Percentiles rank a stretch among this genome's conserved stretches.
These are phyloP conservation scores for Cosmia trapezina DNA, from an alignment of 2,888 invertebrate species.

Conservation along the genomic window DNA sequence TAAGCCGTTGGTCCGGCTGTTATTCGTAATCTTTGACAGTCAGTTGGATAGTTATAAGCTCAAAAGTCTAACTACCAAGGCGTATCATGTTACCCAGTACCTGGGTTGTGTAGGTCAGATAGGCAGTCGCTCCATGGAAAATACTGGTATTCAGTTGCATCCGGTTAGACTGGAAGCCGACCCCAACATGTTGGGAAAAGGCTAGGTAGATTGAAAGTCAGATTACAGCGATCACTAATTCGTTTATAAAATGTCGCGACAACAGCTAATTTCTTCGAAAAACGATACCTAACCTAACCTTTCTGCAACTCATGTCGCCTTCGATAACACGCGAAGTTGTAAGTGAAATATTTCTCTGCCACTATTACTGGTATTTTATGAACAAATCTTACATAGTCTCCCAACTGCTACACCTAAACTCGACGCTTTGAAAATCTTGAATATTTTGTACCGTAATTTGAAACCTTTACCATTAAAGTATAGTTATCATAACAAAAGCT, in stretches of 20 bases:
- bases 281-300: not conserved
- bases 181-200: no score
- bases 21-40: no score
- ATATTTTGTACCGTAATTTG: slow-evolving; percentile 40
- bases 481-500: slow-evolving; percentile 68
- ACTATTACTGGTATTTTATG: not conserved
- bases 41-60: no score
- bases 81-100: no score
- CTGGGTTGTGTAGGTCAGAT: no score
- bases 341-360: not conserved
- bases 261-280: not conserved
- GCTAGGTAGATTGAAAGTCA: no score
- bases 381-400: slow-evolving; percentile 10
- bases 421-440: slow-evolving; percentile 22
- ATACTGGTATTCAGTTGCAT: no score
- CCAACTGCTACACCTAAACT: not conserved
- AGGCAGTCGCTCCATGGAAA: no score
- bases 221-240: not conserved
- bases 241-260: not conserved
- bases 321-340: not conserved
- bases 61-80: no score
- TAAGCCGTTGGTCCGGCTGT: no score
- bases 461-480: slow-evolving; percentile 54
- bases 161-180: no score
- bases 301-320: not conserved